Conservation (phyloP, 2,888 invertebrate genomes). For the Monochamus alternatus region DNA sequence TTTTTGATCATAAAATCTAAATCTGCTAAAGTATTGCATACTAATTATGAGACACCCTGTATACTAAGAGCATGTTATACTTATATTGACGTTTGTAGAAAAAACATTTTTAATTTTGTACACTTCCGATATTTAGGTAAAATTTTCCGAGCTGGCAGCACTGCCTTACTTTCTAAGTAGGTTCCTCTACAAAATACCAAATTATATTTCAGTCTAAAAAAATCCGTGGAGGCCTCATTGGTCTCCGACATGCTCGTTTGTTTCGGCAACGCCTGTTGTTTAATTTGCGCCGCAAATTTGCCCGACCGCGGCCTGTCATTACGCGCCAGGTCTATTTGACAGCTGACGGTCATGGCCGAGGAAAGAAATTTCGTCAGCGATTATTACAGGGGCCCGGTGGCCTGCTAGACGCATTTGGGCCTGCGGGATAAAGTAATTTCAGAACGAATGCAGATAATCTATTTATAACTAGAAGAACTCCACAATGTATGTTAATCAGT, state of each 20-base stretch:
- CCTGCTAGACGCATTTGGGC: no score
- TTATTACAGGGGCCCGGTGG: background rate
- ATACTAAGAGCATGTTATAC: no score
- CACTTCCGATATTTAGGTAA: constrained; percentile 39
- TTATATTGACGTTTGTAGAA: no score
- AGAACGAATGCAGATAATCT: no score
- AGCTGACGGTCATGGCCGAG: background rate
- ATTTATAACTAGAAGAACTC: no score
- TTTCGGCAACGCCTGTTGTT: constrained; percentile 28
- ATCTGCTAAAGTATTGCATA: no score
- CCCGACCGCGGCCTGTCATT: background rate
- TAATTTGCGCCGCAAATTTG: constrained; percentile 8
- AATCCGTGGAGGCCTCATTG: constrained; percentile 7
- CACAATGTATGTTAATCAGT: no score
- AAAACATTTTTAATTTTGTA: constrained; percentile 36
- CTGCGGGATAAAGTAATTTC: no score
- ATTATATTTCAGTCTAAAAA: background rate
- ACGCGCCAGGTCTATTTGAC: background rate
- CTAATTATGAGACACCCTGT: no score
- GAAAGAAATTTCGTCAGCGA: background rate
- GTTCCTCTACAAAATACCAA: background rate
- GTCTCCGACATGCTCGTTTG: constrained; percentile 14
- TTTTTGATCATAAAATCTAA: no score
- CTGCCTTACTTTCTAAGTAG: background rate
- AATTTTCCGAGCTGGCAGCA: constrained; percentile 43